Conservation (phyloP, 2,797 vertebrate genomes). For the Threskiornis aethiopicus region DNA sequence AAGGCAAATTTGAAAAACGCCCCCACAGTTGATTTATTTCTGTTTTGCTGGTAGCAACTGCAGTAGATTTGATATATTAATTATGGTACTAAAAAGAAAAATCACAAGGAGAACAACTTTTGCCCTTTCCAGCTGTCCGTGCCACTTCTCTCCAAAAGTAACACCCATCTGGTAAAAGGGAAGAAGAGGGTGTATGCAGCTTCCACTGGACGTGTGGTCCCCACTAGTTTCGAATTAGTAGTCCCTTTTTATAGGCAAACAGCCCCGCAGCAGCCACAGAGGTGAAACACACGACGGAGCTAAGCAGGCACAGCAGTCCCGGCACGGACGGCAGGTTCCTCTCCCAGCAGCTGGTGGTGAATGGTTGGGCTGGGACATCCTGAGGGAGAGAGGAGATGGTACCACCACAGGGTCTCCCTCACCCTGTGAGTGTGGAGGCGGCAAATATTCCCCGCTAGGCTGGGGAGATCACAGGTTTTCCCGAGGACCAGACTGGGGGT, state of each 20-base stretch:
- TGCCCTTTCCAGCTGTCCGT: not conserved
- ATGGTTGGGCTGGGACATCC: slow-evolving; percentile 75
- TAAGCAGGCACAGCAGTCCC: slow-evolving; percentile 72
- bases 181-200: not conserved
- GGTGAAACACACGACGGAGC: slow-evolving; percentile 58
- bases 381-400: slow-evolving; percentile 43
- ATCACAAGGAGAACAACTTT: not conserved
- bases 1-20: not conserved
- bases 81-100: slow-evolving; percentile 33
- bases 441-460: fast-evolving
- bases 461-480: not conserved
- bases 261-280: slow-evolving; percentile 58
- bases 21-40: not conserved
- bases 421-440: fast-evolving
- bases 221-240: not conserved
- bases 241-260: slow-evolving; percentile 66
- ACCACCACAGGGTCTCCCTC: not conserved
- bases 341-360: slow-evolving; percentile 75
- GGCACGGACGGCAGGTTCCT: slow-evolving; percentile 74
- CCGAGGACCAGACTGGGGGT: fast-evolving
- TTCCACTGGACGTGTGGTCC: not conserved
- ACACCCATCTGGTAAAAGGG: not conserved
- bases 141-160: not conserved
- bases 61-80: slow-evolving; percentile 36
- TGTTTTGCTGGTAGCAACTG: not conserved